phyloP scores from a whole-genome alignment of 2,888 invertebrate species.

The Diaphora mendica region DNA sequence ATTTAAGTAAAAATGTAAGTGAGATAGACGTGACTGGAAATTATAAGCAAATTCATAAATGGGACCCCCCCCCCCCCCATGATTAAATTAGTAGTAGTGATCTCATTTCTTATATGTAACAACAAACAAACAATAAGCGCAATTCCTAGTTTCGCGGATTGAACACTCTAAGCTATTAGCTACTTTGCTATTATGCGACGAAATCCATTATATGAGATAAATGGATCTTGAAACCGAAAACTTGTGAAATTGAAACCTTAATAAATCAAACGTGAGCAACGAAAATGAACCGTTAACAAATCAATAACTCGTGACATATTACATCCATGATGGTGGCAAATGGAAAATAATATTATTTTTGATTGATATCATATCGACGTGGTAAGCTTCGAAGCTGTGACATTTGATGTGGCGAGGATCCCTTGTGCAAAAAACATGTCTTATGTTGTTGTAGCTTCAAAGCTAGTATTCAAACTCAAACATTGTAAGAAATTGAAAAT shows the following conservation, averaged over 20 bases:
- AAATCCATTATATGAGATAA: not conserved
- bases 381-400: not conserved
- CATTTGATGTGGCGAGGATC: not conserved
- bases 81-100: no score
- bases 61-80: not conserved
- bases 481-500: no score
- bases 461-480: no score
- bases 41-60: not conserved
- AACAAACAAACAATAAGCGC: not conserved
- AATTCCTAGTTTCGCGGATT: not conserved
- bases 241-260: not conserved
- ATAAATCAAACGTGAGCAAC: not conserved
- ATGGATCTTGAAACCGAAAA: not conserved
- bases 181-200: not conserved
- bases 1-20: not conserved
- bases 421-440: not conserved
- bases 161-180: not conserved
- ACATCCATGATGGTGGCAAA: not conserved
- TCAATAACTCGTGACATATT: not conserved
- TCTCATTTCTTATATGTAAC: not conserved
- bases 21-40: not conserved
- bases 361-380: not conserved
- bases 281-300: not conserved
- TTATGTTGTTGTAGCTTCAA: not conserved
- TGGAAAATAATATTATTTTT: not conserved